Base-by-base conservation (phyloP, 2,113 vertebrate species). In the Takifugu flavidus region DNA sequence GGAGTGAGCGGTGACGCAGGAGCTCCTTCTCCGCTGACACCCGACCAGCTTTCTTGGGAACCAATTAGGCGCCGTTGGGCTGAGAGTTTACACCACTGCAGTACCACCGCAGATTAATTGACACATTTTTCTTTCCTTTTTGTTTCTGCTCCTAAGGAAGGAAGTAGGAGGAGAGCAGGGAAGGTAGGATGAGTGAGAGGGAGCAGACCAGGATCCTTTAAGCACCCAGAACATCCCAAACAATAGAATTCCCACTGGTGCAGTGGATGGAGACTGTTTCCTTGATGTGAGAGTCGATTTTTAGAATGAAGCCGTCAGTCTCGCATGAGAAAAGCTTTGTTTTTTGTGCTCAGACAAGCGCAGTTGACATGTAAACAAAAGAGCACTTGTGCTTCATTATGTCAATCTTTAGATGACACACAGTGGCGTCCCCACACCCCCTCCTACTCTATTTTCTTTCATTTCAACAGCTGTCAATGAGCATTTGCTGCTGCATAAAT, bases 1-100 rank as follows among this genome's bases (percentile, higher is more conserved):
- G 53, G 39, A 53, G 28, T 63, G 50, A 65, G n/a, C 49, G 26
- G 29, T 56, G 27, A 39, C 55, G 25, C 49, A 29, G 50, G 56
- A 58, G 52, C 29, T 20, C 25, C 31, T 6, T 75, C 79, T 72
- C 79, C 0, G 11, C 62, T 50, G 76, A 82, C 78, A 64, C 50
- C 58, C 62, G 50, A 27, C 66, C 61, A 59, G 67, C 60, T 82
- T 83, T 67, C 71, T 20, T 28, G 53, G 77, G 78, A 88, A 58
- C 78, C 80, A 88, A 88, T 88, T 88, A 86, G 56, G 64, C 34
- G 20, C 49, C 11, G 25, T 63, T 6, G 60, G 60, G 67, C 69
- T 75, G 59, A 4, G 62, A 70, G 75, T 60, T 74, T 61, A 73
- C n/a, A 11, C 59, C 44, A 8, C 5, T 54, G 39, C 65, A 59